These are phyloP conservation scores for Calypte anna DNA, from an alignment of 2,113 vertebrate genomes.

Conservation along the genomic window DNA sequence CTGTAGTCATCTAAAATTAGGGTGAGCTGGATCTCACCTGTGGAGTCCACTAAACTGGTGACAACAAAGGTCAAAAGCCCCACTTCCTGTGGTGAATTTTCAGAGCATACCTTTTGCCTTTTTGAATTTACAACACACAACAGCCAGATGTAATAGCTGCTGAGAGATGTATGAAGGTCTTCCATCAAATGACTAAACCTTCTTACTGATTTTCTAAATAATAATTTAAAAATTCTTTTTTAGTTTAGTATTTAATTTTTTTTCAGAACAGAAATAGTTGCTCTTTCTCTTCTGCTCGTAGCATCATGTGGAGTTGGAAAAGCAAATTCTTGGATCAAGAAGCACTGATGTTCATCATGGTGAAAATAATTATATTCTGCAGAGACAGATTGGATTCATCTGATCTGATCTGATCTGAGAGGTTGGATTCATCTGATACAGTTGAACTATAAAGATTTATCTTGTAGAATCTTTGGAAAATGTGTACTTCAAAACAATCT, in stretches of 20 bases:
- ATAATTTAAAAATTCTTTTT: neutral
- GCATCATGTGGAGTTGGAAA: neutral
- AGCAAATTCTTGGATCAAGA: constrained; percentile 3
- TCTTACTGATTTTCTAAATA: neutral
- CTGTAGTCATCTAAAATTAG: neutral
- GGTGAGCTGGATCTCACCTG: neutral
- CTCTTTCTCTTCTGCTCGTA: neutral
- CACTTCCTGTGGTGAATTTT: neutral
- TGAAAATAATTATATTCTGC: neutral
- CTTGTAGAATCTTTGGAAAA: neutral
- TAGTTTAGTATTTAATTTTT: neutral
- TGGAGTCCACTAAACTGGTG: neutral
- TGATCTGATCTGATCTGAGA: neutral
- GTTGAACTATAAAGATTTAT: neutral
- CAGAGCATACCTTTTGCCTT: neutral
- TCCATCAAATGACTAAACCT: neutral
- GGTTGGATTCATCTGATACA: neutral
- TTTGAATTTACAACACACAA: neutral
- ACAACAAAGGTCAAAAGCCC: neutral
- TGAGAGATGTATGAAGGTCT: neutral
- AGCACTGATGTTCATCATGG: neutral
- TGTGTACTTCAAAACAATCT: neutral
- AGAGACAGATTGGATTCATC: neutral
- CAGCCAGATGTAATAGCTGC: neutral
- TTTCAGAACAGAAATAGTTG: neutral